These are phyloP conservation scores for Lagria hirta DNA, from an alignment of 2,888 invertebrate species.

Conservation along the genomic window DNA sequence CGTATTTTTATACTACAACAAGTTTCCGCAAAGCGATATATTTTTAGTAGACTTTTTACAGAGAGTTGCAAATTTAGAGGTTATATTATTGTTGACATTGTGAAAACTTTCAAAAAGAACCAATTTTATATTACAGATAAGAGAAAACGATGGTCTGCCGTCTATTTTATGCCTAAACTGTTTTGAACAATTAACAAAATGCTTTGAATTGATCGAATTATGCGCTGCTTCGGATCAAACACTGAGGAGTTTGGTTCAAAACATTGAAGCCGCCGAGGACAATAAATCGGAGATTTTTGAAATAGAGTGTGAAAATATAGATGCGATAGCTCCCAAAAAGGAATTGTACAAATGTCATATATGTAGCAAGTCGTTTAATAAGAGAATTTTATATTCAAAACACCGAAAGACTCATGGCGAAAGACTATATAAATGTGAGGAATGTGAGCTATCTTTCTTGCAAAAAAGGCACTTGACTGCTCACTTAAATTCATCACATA, in stretches of 20 bases:
- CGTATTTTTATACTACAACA: slow-evolving; percentile 8
- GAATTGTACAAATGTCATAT: slow-evolving; percentile 35
- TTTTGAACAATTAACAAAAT: slow-evolving; percentile 1
- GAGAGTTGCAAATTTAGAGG: slow-evolving; percentile 26
- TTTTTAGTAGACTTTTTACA: slow-evolving; percentile 11
- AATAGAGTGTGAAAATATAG: slow-evolving; percentile 1
- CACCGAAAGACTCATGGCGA: slow-evolving; percentile 37
- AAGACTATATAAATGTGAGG: slow-evolving; percentile 36
- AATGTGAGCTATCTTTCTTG: slow-evolving; percentile 36
- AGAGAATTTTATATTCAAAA: slow-evolving; percentile 35
- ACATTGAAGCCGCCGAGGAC: not conserved
- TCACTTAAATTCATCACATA: slow-evolving; percentile 38
- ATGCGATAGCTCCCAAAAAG: slow-evolving; percentile 4
- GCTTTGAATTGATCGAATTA: slow-evolving; percentile 10
- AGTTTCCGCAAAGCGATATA: slow-evolving; percentile 4
- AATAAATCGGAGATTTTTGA: slow-evolving; percentile 2
- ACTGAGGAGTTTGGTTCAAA: no score
- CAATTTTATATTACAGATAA: slow-evolving; percentile 9
- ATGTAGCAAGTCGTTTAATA: slow-evolving; percentile 35
- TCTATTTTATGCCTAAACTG: slow-evolving; percentile 9
- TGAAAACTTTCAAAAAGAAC: slow-evolving; percentile 2
- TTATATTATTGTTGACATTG: slow-evolving; percentile 15
- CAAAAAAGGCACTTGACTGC: slow-evolving; percentile 35
- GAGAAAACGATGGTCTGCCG: slow-evolving; percentile 9
- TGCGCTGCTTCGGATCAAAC: slow-evolving; percentile 14